Percentiles rank a stretch among this genome's conserved stretches.
These are phyloP conservation scores for Dinocampus coccinellae DNA, from an alignment of 2,888 invertebrate species.

Conservation along the genomic window DNA sequence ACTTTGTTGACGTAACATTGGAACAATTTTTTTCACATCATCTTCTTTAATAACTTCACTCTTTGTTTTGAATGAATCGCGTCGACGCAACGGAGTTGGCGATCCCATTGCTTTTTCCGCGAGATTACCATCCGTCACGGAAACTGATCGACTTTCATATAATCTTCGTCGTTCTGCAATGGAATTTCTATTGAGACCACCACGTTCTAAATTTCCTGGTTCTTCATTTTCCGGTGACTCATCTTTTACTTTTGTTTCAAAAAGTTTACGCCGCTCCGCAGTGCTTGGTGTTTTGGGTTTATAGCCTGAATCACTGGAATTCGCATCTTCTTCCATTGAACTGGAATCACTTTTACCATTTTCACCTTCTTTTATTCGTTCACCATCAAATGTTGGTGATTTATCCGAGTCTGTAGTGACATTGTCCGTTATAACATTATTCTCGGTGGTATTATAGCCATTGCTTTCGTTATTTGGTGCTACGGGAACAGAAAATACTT, in stretches of 20 bases:
- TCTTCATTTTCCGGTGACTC: constrained; percentile 73
- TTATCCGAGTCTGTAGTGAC: constrained; percentile 53
- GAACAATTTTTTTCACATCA: constrained; percentile 69
- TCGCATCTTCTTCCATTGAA: constrained; percentile 75
- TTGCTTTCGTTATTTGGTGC: constrained; percentile 73
- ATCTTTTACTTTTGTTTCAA: constrained; percentile 72
- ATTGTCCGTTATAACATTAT: constrained; percentile 50
- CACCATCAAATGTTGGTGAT: constrained; percentile 56
- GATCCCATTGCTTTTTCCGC: constrained; percentile 73
- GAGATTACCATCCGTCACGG: constrained; percentile 76
- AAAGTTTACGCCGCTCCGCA: constrained; percentile 83
- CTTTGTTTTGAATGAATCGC: constrained; percentile 79
- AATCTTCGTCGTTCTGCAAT: constrained; percentile 84
- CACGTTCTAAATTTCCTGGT: constrained; percentile 73
- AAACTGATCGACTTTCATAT: constrained; percentile 83
- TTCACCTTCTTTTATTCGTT: constrained; percentile 66
- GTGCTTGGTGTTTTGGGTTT: constrained; percentile 83
- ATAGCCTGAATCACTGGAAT: constrained; percentile 77
- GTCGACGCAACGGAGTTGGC: constrained; percentile 80
- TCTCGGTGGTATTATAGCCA: constrained; percentile 58
- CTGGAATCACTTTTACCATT: constrained; percentile 76
- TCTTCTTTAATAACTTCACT: constrained; percentile 72
- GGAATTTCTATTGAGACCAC: constrained; percentile 77
- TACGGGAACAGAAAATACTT: constrained; percentile 84
- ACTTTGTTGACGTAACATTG: constrained; percentile 71